Evolutionary conservation across 2,888 invertebrate species (phyloP).

Genomic region (Creontiades dilutus): DNA sequence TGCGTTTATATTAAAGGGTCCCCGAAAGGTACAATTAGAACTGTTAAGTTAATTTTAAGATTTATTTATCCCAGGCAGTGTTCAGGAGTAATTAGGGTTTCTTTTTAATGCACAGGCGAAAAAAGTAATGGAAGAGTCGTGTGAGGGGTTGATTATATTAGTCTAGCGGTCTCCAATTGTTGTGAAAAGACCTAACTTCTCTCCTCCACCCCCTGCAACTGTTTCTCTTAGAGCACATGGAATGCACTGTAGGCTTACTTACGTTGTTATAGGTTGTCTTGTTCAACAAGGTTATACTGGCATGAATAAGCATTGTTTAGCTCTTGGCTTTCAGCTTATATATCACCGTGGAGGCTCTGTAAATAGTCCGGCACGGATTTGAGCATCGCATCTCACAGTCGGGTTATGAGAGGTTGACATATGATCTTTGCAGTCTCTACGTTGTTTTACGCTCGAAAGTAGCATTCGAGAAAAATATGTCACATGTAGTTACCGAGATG

Average conservation of each 20-base stretch:
- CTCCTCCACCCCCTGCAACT: not conserved
- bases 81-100: slow-evolving; percentile 74
- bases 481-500: too few relatives aligned
- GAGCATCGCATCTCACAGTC: not conserved
- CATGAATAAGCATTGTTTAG: not conserved
- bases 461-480: too few relatives aligned
- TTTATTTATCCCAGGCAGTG: slow-evolving; percentile 75
- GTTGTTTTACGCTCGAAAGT: too few relatives aligned
- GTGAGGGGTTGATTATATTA: slow-evolving; percentile 75
- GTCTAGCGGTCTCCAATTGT: slow-evolving; percentile 70
- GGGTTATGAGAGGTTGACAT: not conserved
- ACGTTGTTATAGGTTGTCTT: slow-evolving; percentile 3
- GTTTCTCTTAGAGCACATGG: slow-evolving; percentile 14
- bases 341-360: not conserved
- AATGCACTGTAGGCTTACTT: not conserved
- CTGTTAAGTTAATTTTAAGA: slow-evolving; percentile 76
- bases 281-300: not conserved
- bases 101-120: slow-evolving; percentile 73
- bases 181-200: slow-evolving; percentile 41
- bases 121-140: slow-evolving; percentile 75
- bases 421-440: too few relatives aligned
- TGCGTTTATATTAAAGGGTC: slow-evolving; percentile 75
- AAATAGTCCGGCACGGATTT: not conserved
- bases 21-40: slow-evolving; percentile 75
- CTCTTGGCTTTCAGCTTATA: not conserved